A percentile compares a stretch with the other conserved stretches of the same genome.
These are phyloP conservation scores for Gila orcuttii DNA, from an alignment of 2,113 vertebrate species.

Conservation along the genomic window DNA sequence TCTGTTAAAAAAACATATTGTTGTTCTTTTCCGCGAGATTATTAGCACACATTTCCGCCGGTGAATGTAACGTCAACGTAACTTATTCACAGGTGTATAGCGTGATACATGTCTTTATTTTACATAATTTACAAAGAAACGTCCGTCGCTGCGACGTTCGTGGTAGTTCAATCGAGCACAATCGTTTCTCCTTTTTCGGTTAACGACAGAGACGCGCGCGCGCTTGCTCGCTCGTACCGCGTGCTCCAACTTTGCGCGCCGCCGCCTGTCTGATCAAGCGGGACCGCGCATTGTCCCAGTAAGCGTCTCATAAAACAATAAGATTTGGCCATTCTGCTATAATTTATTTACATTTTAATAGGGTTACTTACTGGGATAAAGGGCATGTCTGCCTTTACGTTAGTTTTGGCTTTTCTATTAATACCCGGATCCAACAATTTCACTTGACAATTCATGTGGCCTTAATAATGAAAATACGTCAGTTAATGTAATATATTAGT, in stretches of 20 bases:
- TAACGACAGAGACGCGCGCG: conserved; percentile 17
- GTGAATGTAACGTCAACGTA: neutral
- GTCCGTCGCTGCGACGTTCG: conserved; percentile 20
- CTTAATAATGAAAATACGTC: neutral
- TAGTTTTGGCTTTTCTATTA: neutral
- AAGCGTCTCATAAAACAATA: neutral
- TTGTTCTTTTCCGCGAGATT: conserved; percentile 14
- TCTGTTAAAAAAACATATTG: conserved; percentile 44
- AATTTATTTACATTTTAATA: neutral
- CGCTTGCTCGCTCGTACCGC: neutral
- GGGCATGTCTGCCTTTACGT: neutral
- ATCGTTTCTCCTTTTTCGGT: conserved; percentile 16
- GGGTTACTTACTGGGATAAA: neutral
- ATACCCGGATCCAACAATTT: neutral
- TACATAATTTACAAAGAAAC: conserved; percentile 64
- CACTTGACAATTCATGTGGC: neutral
- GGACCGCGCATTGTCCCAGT: conserved; percentile 39
- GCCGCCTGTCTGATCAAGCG: conserved; percentile 42
- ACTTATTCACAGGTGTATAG: neutral
- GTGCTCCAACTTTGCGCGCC: conserved; percentile 44
- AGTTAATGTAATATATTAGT: neutral
- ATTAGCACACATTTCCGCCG: conserved; percentile 3
- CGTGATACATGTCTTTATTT: conserved; percentile 45
- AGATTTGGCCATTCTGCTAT: neutral
- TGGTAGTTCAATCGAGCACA: conserved; percentile 13